Percentiles rank a stretch among this genome's conserved stretches.
These are phyloP conservation scores for Pemphredon lugubris DNA, from an alignment of 2,888 invertebrate genomes.

Conservation along the genomic window DNA sequence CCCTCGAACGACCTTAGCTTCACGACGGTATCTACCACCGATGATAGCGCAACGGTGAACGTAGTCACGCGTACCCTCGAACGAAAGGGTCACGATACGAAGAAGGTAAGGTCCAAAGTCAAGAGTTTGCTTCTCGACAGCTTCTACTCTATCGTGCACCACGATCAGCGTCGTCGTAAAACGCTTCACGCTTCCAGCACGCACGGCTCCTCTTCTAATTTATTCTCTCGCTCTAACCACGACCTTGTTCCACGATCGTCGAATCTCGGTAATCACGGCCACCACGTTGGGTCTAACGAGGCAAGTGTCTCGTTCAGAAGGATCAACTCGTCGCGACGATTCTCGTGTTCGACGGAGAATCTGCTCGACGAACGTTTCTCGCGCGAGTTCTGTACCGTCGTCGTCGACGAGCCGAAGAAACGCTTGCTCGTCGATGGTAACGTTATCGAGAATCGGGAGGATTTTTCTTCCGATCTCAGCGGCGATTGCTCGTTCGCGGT, in stretches of 20 bases:
- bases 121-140: conserved; percentile 75
- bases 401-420: too few species aligned
- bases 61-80: conserved; percentile 52
- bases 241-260: conserved; percentile 17
- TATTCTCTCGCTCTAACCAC: conserved; percentile 19
- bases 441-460: too few species aligned
- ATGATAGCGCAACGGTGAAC: conserved; percentile 47
- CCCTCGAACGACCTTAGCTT: conserved; percentile 46
- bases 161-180: conserved; percentile 43
- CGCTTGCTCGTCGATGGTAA: too few species aligned
- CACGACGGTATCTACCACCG: conserved; percentile 10
- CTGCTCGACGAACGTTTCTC: too few species aligned
- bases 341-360: neutral
- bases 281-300: neutral
- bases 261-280: neutral
- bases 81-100: conserved; percentile 61
- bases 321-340: neutral
- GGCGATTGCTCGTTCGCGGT: neutral
- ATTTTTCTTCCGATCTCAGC: neutral
- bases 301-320: too few species aligned
- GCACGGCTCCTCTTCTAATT: conserved; percentile 29
- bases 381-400: too few species aligned
- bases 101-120: conserved; percentile 79
- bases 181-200: conserved; percentile 68
- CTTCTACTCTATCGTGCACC: conserved; percentile 63